phyloP scores from a whole-genome alignment of 2,888 invertebrate species.

The Cryptophagus acutangulus region DNA sequence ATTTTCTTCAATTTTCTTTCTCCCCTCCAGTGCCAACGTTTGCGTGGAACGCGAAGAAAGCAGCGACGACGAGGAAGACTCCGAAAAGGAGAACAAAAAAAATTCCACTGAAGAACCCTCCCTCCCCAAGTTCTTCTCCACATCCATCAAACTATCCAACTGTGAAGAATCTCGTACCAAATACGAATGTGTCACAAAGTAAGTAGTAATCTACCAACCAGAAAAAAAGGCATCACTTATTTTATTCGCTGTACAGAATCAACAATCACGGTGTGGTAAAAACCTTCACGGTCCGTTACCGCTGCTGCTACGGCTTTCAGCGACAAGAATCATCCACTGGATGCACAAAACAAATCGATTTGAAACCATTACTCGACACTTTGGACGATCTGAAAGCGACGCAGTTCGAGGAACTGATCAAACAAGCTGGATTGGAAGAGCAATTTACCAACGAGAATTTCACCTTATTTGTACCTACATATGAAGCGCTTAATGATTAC shows the following conservation, averaged over 20 bases:
- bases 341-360: slow-evolving; percentile 50
- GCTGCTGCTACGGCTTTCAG: slow-evolving; percentile 65
- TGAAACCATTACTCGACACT: slow-evolving; percentile 54
- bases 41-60: slow-evolving; percentile 57
- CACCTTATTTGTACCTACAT: slow-evolving; percentile 60
- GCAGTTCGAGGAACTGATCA: slow-evolving; percentile 55
- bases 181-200: slow-evolving; percentile 54
- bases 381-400: slow-evolving; percentile 55
- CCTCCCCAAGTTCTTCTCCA: slow-evolving; percentile 44
- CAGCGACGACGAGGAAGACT: slow-evolving; percentile 45
- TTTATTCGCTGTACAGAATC: slow-evolving; percentile 44
- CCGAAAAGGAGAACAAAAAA: slow-evolving; percentile 35
- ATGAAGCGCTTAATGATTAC: slow-evolving; percentile 57
- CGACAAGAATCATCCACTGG: slow-evolving; percentile 40
- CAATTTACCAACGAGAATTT: slow-evolving; percentile 52
- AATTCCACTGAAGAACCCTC: slow-evolving; percentile 32
- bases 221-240: slow-evolving; percentile 2
- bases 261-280: slow-evolving; percentile 57
- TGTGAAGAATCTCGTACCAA: slow-evolving; percentile 50
- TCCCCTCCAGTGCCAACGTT: no score
- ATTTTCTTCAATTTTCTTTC: no score
- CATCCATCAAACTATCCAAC: slow-evolving; percentile 49
- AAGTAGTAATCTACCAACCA: slow-evolving; percentile 28
- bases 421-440: slow-evolving; percentile 50
- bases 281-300: slow-evolving; percentile 58